Evolutionary conservation across 2,797 vertebrate species (phyloP), one percentile per base, ranked within the genome.

Genomic region (Manis javanica): DNA sequence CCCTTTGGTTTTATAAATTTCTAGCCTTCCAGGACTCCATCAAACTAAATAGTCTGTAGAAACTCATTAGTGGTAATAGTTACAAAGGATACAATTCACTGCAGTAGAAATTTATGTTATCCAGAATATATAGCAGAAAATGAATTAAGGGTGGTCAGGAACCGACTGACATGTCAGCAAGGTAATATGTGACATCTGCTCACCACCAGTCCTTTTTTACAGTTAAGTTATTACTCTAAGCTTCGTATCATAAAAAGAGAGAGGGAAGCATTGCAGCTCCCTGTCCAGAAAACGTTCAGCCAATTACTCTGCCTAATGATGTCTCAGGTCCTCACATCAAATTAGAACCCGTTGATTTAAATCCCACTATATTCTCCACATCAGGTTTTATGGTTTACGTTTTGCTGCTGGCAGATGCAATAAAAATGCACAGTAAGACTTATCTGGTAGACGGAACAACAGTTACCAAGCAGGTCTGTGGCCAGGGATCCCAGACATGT

Each of bases 401-500:
- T 95, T 91, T 94, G 23, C 71, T 92, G 42, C 24, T 90, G 79
- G 74, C 23, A 90, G 2, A 21, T 72, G 5, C 29, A 61, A n/a
- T 91, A 59, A 88, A 95, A 96, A 87, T 75, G 8, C 53, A 55
- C 34, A 87, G 34, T 39, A 87, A 96, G 79, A 42, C 39, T 84
- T 78, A 85, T 53, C 83, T 87, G 57, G 31, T 69, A 61, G n/a
- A 55, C 9, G 82, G 46, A 96, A 83, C 59, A 82, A 86, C 4
- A 55, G 46, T 86, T 81, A 85, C n/a, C 66, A 93, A 84, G 55
- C 94, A 66, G 31, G 31, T 37, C 64, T 94, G 78, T 90, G 42
- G 39, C 34, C 29, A 49, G 53, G 23, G 57, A 77, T 29, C 19
- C 66, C n/a, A 81, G 21, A 59, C 72, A 82, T 55, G 85, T 95